These are phyloP conservation scores for Centrocercus urophasianus DNA, from an alignment of 2,113 vertebrate genomes.

Conservation along the genomic window DNA sequence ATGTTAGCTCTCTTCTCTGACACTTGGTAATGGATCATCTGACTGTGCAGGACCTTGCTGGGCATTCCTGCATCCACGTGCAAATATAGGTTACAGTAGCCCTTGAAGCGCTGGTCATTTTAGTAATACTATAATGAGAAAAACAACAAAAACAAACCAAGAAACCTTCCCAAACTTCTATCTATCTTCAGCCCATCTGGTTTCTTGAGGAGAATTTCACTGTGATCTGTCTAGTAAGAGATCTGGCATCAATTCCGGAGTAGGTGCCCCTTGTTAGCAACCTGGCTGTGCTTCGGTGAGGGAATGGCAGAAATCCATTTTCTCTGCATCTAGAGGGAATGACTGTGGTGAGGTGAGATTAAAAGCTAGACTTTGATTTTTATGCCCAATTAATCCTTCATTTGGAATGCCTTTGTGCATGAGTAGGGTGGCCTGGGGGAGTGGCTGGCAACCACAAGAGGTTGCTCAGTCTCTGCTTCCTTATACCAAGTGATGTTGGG, in stretches of 20 bases:
- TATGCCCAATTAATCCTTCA: not conserved
- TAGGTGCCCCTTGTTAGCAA: not conserved
- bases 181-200: not conserved
- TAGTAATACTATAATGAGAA: not conserved
- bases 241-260: not conserved
- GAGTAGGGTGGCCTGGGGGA: not conserved
- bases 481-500: not conserved
- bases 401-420: not conserved
- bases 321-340: not conserved
- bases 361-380: not conserved
- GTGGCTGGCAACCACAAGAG: not conserved
- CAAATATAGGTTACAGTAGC: not conserved
- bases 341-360: not conserved
- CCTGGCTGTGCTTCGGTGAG: not conserved
- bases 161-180: fast-evolving
- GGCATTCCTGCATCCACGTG: not conserved
- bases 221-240: not conserved
- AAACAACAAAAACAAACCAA: not conserved
- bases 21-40: not conserved
- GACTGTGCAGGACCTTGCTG: fast-evolving
- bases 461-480: not conserved
- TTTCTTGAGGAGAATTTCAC: not conserved
- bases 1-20: not conserved
- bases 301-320: not conserved
- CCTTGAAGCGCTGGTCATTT: not conserved